Base-by-base conservation (phyloP, 2,113 vertebrate species). In the Solea solea region DNA sequence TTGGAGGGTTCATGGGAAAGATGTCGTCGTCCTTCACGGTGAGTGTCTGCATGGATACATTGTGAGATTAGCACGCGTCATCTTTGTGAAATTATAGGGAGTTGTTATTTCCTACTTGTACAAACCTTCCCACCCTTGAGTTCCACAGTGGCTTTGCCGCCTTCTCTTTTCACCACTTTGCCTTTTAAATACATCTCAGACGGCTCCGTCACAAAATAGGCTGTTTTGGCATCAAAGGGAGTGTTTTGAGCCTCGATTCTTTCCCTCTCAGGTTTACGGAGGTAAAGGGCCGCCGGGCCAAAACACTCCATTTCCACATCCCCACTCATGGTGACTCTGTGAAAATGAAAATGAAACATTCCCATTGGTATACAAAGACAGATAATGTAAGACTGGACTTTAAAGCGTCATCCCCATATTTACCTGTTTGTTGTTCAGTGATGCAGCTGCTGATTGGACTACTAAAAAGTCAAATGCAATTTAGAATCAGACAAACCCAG, bases 181-280 rank as follows among this genome's bases (percentile, higher is more conserved):
- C 89, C 95, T 80, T 96, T 97, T 16, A 96, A 82, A 72, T 95
- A 97, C 82, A 96, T 94, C 46, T 94, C 89, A 3, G 90, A 87
- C 0, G 93, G 63, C 1, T 96, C 93, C 0, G 0, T 13, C 76
- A 96, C 95, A 63, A 90, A 97, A 63, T 87, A 95, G 0, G 96
- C 93, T 0, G 88, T n/a, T 87, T 96, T 97, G 52, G 96, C 96
- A 87, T 97, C 96, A 14, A 97, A 96, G 0, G 96, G 95, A 70
- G 71, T 94, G 60, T 96, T 93, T 25, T 93, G 90, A 68, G 93
- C 87, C 44, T 96, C 95, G 0, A 97, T 87, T 21, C 95, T 87
- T 76, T 98, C 96, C 74, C 84, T 95, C 40, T 96, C 96, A 39
- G 95, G 82, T 34, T 97, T 98, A 1, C 95, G 91, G 85, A 98